These are phyloP conservation scores for Polyergus mexicanus DNA, from an alignment of 1,140 invertebrate genomes.

Conservation along the genomic window DNA sequence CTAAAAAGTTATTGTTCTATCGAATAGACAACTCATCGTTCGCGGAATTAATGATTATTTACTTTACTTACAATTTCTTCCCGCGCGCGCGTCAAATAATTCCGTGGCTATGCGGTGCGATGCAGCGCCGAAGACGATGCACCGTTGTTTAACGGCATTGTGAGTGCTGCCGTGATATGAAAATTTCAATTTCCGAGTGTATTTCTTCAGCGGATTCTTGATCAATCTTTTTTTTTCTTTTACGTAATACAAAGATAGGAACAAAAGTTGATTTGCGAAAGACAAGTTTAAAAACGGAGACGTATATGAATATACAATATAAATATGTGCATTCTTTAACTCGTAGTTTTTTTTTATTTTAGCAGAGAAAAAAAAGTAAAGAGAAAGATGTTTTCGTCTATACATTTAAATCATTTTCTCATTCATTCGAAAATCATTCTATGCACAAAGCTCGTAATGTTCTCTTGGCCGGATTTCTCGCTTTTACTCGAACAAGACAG, in stretches of 20 bases:
- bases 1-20: constrained; percentile 24
- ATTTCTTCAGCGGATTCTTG: background rate
- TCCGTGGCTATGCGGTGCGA: background rate
- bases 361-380: background rate
- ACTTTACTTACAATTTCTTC: no score
- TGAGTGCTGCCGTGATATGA: constrained; percentile 64
- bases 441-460: background rate
- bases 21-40: constrained; percentile 36
- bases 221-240: constrained; percentile 1
- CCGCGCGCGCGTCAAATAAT: background rate
- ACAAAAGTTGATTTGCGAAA: background rate
- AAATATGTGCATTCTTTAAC: no score
- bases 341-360: constrained; percentile 19
- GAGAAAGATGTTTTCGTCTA: no score
- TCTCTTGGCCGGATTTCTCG: constrained; percentile 42
- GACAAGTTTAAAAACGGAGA: no score
- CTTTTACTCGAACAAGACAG: constrained; percentile 30
- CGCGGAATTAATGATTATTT: background rate
- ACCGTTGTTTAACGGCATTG: constrained; percentile 76
- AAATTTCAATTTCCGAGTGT: constrained; percentile 57
- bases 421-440: background rate
- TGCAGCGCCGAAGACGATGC: constrained; percentile 53
- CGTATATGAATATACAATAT: no score
- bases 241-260: background rate
- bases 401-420: background rate